Conservation (phyloP, 2,113 vertebrate genomes). For the Grallaria varia region DNA sequence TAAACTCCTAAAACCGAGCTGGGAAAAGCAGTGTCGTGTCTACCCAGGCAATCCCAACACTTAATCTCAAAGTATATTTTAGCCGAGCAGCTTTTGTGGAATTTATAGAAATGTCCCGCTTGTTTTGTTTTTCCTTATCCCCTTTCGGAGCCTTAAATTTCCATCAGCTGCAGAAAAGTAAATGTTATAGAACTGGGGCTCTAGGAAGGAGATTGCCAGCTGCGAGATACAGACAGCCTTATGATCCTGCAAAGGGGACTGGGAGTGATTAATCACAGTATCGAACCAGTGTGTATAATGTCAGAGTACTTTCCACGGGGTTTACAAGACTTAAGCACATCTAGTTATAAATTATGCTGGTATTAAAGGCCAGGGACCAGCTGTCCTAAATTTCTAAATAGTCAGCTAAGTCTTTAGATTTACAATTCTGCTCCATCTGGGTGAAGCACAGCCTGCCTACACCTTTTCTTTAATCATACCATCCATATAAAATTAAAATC, state of each 20-base stretch:
- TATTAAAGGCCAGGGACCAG: slow-evolving; percentile 56
- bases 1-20: not conserved
- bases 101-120: slow-evolving; percentile 19
- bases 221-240: slow-evolving; percentile 21
- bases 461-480: slow-evolving; percentile 29
- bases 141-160: not conserved
- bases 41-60: not conserved
- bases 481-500: not conserved
- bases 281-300: slow-evolving; percentile 54
- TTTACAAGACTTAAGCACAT: slow-evolving; percentile 58
- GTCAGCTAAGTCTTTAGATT: slow-evolving; percentile 48
- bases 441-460: slow-evolving; percentile 27
- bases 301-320: slow-evolving; percentile 35
- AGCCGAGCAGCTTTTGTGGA: slow-evolving; percentile 8
- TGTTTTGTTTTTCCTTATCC: slow-evolving; percentile 25
- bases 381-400: slow-evolving; percentile 58
- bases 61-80: slow-evolving; percentile 19
- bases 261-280: slow-evolving; percentile 39
- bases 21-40: not conserved
- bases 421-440: slow-evolving; percentile 44
- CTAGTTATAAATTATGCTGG: slow-evolving; percentile 55
- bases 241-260: slow-evolving; percentile 21
- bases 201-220: slow-evolving; percentile 30
- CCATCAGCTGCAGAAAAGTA: slow-evolving; percentile 40
- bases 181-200: slow-evolving; percentile 19